Conservation (phyloP, 2,888 invertebrate genomes). For the Cartodere bifasciata region DNA sequence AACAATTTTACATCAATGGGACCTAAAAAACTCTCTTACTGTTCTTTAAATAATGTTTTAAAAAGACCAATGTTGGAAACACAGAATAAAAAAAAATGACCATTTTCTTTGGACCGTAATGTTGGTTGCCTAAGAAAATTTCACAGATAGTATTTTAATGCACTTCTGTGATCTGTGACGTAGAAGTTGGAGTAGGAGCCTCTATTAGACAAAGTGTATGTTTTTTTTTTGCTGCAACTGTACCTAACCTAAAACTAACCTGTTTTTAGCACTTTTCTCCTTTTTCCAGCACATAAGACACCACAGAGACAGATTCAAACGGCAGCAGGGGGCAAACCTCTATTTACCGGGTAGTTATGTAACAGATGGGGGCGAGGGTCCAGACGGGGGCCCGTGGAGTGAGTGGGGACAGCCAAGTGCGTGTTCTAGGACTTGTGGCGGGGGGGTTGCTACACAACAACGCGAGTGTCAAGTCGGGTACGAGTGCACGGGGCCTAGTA, state of each 20-base stretch:
- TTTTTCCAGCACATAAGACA: slow-evolving; percentile 39
- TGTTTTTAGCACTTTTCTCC: slow-evolving; percentile 8
- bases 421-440: slow-evolving; percentile 87
- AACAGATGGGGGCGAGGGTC: slow-evolving; percentile 49
- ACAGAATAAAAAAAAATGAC: too few relatives aligned
- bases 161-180: too few relatives aligned
- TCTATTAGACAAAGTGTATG: too few relatives aligned
- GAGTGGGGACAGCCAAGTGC: slow-evolving; percentile 72
- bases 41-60: too few relatives aligned
- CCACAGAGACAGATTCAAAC: slow-evolving; percentile 60
- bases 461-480: slow-evolving; percentile 60
- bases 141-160: too few relatives aligned
- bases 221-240: too few relatives aligned
- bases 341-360: slow-evolving; percentile 62
- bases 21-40: too few relatives aligned
- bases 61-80: too few relatives aligned
- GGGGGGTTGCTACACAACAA: slow-evolving; percentile 79
- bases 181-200: too few relatives aligned
- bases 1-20: too few relatives aligned
- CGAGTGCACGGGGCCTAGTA: slow-evolving; percentile 62
- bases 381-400: slow-evolving; percentile 60
- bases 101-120: too few relatives aligned
- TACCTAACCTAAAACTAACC: neutral
- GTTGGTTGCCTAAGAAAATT: too few relatives aligned
- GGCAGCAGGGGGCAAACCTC: slow-evolving; percentile 62